Evolutionary conservation across 1,140 invertebrate species (phyloP).

Genomic region (Physella acuta): DNA sequence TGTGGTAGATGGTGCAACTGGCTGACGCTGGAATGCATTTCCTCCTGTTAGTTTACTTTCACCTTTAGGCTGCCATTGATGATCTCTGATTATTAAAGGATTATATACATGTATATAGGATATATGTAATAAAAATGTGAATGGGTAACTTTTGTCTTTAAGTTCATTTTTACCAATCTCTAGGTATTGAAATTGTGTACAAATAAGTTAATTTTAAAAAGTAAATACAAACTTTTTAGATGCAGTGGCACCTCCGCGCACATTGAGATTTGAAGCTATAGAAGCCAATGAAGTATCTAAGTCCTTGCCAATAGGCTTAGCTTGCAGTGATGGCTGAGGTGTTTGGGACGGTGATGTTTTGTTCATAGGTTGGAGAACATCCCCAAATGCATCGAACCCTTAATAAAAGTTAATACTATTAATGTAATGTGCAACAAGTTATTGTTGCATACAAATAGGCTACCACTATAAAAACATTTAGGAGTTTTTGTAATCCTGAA

Average conservation of each 20-base stretch:
- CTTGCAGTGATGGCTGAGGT: constrained; percentile 34
- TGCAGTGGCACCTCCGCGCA: constrained; percentile 76
- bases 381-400: constrained; percentile 75
- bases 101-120: too few relatives aligned
- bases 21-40: constrained; percentile 42
- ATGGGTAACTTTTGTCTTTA: too few relatives aligned
- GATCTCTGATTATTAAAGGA: constrained; percentile 29
- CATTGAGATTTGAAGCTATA: constrained; percentile 87
- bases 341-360: constrained; percentile 3
- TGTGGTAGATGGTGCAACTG: constrained; percentile 32
- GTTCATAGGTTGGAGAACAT: constrained; percentile 67
- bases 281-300: constrained; percentile 87
- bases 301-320: constrained; percentile 79
- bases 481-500: too few relatives aligned
- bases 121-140: too few relatives aligned
- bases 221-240: constrained; percentile 71
- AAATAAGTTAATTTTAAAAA: too few relatives aligned
- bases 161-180: too few relatives aligned
- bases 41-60: constrained; percentile 56
- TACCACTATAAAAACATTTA: too few relatives aligned
- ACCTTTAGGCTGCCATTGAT: constrained; percentile 56
- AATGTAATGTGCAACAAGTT: too few relatives aligned
- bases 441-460: too few relatives aligned
- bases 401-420: too few relatives aligned
- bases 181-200: too few relatives aligned